phyloP scores from a whole-genome alignment of 1,140 invertebrate species.

The Pogonomyrmex californicus region DNA sequence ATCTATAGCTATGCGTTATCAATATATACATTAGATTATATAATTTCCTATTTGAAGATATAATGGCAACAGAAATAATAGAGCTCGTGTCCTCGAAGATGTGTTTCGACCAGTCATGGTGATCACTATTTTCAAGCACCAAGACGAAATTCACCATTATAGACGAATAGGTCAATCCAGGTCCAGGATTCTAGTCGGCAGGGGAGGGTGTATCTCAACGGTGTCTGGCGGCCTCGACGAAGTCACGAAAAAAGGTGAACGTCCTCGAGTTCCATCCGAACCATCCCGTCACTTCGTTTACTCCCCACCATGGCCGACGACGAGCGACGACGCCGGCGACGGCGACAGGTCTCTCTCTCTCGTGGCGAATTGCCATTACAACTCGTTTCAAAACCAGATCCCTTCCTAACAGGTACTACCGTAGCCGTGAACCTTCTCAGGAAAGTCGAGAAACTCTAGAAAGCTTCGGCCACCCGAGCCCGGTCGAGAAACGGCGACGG shows the following conservation, averaged over 20 bases:
- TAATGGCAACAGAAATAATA: neutral
- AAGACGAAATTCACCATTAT: neutral
- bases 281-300: slow-evolving; percentile 79
- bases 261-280: slow-evolving; percentile 83
- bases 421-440: slow-evolving; percentile 14
- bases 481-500: slow-evolving; percentile 16
- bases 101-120: too few relatives aligned
- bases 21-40: neutral
- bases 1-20: neutral
- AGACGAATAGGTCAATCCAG: slow-evolving; percentile 52
- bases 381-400: slow-evolving; percentile 75
- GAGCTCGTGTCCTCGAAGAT: too few relatives aligned
- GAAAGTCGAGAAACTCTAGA: slow-evolving; percentile 72
- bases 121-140: slow-evolving; percentile 12
- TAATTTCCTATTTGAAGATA: neutral
- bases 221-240: slow-evolving; percentile 74
- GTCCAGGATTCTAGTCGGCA: slow-evolving; percentile 64
- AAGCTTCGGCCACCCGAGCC: slow-evolving; percentile 30
- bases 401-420: slow-evolving; percentile 58
- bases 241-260: slow-evolving; percentile 87
- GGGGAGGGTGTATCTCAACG: slow-evolving; percentile 69
- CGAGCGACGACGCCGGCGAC: slow-evolving; percentile 48
- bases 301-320: slow-evolving; percentile 31
- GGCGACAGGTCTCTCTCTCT: slow-evolving; percentile 58
- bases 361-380: slow-evolving; percentile 21